A percentile compares a stretch with the other conserved stretches of the same genome.
Conservation (phyloP, 2,888 invertebrate genomes). For the Drosophila siamana region DNA sequence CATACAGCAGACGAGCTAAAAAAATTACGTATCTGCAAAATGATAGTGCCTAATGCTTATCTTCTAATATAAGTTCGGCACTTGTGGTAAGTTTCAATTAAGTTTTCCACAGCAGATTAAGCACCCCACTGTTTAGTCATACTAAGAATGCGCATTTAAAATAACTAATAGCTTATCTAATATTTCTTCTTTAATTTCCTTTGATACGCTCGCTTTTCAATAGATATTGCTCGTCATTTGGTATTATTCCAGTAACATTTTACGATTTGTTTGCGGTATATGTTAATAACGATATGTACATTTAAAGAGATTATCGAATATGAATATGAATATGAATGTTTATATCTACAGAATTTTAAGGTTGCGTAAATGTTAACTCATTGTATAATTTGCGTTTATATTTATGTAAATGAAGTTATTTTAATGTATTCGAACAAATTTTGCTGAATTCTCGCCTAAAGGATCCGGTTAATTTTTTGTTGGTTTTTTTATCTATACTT, state of each 20-base stretch:
- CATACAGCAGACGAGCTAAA: neutral
- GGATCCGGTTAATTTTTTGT: too few species aligned
- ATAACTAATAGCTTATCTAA: slow-evolving; percentile 42
- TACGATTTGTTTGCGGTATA: neutral
- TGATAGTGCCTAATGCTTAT: slow-evolving; percentile 29
- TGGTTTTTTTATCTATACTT: too few species aligned
- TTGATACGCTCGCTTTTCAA: slow-evolving; percentile 41
- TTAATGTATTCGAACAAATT: too few species aligned
- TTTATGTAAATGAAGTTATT: too few species aligned
- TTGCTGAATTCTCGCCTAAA: too few species aligned
- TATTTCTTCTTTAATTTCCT: slow-evolving; percentile 64
- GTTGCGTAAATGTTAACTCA: too few species aligned
- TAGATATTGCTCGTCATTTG: slow-evolving; percentile 1
- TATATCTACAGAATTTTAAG: too few species aligned
- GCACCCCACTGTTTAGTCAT: slow-evolving; percentile 6
- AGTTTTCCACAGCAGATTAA: slow-evolving; percentile 22
- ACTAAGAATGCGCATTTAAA: slow-evolving; percentile 9
- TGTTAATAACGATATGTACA: neutral
- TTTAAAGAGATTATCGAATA: neutral
- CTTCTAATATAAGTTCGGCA: slow-evolving; percentile 4
- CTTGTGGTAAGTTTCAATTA: slow-evolving; percentile 25
- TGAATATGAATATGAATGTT: neutral
- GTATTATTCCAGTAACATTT: slow-evolving; percentile 15
- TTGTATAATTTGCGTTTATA: too few species aligned
- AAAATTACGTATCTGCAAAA: slow-evolving; percentile 20